Base-by-base conservation (phyloP, 2,797 vertebrate genomes). In the Enteromius treurensis region DNA sequence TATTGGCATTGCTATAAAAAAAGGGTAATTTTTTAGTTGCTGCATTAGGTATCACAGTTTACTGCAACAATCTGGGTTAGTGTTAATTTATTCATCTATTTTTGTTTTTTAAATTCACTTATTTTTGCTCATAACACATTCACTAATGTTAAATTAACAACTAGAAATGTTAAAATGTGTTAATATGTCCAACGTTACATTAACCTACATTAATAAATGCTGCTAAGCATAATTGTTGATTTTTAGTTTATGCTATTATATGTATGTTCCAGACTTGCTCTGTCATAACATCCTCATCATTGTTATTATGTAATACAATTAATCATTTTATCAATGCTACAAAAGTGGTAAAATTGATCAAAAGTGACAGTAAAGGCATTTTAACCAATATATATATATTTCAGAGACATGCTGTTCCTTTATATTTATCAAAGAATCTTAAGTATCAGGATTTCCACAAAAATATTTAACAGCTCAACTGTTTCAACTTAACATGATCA, bases 221-320 rank as follows among this genome's bases (percentile, higher is more conserved):
- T 34, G 19, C 21, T 14, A 74, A 69, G 14, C n/a, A 23, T 23
- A 51, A 51, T 17, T 29, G 42, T 19, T 32, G 4, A 32, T 21
- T 51, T 17, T 51, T 73, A 73, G 45, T 32, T 73, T 11, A 73
- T 73, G 42, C 13, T 71, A 71, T 29, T 32, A 53, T 32, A 53
- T 74, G 17, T n/a, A 13, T 26, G n/a, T 60, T 26, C 23, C n/a
- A 60, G 10, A 58, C 55, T 58, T 23, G 55, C 55, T 13, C 55
- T 26, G 1, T 45, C 40, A 42, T 42, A 42, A 42, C 40, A 42
- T 11, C 40, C 11, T 45, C 10, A 40, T 21, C 17, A 53, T 51
- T 17, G 17, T 51, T 51, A 45, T 53, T 55, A 55, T n/a, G 53
- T 55, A n/a, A 55, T 55, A n/a, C 3, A 55, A 55, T n/a, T 1